Evolutionary conservation across 2,113 vertebrate genomes (phyloP).

Genomic region (Gadus macrocephalus): DNA sequence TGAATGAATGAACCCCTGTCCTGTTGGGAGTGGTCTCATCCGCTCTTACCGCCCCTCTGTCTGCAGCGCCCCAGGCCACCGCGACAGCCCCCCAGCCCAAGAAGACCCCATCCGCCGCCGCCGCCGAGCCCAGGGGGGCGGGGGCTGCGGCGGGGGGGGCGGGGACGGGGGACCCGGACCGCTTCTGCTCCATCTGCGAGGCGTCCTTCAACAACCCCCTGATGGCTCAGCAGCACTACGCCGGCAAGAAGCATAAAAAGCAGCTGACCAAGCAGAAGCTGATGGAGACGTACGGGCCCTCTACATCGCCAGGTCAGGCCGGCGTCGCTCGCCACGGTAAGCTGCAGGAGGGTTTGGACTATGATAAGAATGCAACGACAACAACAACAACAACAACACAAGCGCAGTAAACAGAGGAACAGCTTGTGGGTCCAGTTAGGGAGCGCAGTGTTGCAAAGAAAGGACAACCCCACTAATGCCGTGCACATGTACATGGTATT

Average conservation of each 20-base stretch:
- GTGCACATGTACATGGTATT: too few relatives aligned
- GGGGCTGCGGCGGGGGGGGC: background rate
- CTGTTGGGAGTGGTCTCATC: background rate
- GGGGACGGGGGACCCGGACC: constrained; percentile 71
- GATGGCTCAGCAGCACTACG: constrained; percentile 96
- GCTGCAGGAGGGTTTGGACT: too few relatives aligned
- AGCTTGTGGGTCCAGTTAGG: too few relatives aligned
- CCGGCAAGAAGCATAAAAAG: constrained; percentile 94
- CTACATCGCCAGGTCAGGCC: constrained; percentile 64
- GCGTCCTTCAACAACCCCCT: constrained; percentile 95
- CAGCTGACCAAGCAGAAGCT: constrained; percentile 91
- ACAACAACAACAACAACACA: too few relatives aligned
- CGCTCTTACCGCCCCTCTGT: background rate
- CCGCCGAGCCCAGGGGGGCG: background rate
- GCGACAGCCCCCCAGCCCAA: constrained; percentile 26
- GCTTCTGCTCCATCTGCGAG: constrained; percentile 92
- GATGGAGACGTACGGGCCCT: constrained; percentile 89
- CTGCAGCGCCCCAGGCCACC: background rate
- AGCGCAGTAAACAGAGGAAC: too few relatives aligned
- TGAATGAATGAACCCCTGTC: too few relatives aligned
- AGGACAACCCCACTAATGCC: too few relatives aligned
- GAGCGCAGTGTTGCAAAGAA: too few relatives aligned
- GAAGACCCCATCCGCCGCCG: constrained; percentile 31
- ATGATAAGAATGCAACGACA: too few relatives aligned
- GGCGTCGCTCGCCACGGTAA: too few relatives aligned